Conservation (phyloP, 1,140 invertebrate species). For the Drosophila obscura region DNA sequence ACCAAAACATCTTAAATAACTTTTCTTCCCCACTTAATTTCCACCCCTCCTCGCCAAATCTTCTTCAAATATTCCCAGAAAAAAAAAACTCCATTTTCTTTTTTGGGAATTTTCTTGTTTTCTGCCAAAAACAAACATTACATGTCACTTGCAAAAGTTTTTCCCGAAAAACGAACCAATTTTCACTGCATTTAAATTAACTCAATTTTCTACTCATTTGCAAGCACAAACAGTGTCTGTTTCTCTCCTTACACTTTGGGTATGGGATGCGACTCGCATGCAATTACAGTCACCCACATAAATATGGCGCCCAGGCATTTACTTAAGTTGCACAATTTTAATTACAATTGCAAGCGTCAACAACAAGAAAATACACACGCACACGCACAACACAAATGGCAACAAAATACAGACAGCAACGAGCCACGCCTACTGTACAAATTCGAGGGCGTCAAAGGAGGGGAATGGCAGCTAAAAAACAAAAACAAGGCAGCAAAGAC, state of each 20-base stretch:
- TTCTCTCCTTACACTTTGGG: not conserved
- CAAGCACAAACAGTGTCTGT: slow-evolving; percentile 35
- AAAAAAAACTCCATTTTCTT: no score
- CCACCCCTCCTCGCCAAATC: no score
- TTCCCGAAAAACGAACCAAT: not conserved
- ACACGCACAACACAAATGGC: slow-evolving; percentile 7
- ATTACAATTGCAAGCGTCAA: slow-evolving; percentile 54
- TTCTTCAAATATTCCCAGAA: no score
- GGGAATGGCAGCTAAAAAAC: slow-evolving; percentile 4
- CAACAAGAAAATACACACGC: not conserved
- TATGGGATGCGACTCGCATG: not conserved
- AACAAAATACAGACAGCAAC: slow-evolving; percentile 26
- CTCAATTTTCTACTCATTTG: slow-evolving; percentile 68
- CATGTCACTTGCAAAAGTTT: no score
- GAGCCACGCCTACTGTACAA: slow-evolving; percentile 39
- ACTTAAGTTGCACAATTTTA: slow-evolving; percentile 62
- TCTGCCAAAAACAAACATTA: slow-evolving; percentile 1
- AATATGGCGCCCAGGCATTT: slow-evolving; percentile 50
- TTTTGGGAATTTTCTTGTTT: no score
- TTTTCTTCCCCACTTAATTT: no score
- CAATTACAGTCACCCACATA: slow-evolving; percentile 61
- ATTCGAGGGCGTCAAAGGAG: slow-evolving; percentile 2
- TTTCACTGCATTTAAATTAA: slow-evolving; percentile 62
- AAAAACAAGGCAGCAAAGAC: not conserved
- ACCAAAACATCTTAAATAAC: no score